Evolutionary conservation across 2,888 invertebrate species (phyloP).

Genomic region (Hydraecia micacea): DNA sequence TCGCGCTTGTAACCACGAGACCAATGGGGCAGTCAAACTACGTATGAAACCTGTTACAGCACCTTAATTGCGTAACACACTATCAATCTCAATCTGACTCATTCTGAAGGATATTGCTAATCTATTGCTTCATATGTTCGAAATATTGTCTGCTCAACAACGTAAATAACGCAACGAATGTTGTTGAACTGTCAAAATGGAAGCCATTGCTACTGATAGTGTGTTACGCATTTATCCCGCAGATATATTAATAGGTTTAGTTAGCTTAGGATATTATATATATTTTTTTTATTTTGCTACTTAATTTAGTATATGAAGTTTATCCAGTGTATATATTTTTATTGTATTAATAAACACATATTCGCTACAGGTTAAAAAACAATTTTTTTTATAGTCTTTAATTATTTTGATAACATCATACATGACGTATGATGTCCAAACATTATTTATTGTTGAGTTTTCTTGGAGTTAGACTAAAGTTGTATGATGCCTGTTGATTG

Average conservation of each 20-base stretch:
- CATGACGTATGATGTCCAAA: not conserved
- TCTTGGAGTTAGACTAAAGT: not conserved
- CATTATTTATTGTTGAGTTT: conserved; percentile 5
- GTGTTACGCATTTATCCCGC: not conserved
- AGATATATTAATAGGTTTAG: not conserved
- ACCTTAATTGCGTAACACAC: not conserved
- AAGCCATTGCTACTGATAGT: not conserved
- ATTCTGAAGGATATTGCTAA: not conserved
- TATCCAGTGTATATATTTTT: no score
- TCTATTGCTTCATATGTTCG: not conserved
- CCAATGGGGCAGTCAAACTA: not conserved
- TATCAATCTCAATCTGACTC: not conserved
- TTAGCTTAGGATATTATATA: not conserved
- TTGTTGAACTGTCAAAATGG: not conserved
- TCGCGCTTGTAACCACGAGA: not conserved
- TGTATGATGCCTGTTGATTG: not conserved
- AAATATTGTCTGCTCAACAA: not conserved
- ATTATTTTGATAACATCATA: conserved; percentile 15
- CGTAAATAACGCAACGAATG: not conserved
- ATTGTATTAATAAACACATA: not conserved
- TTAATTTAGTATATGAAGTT: no score
- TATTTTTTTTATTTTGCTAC: no score
- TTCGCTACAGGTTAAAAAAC: not conserved
- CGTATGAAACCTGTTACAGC: not conserved
- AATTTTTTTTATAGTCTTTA: not conserved